Evolutionary conservation across 2,113 vertebrate species (phyloP).

Genomic region (Pica pica): DNA sequence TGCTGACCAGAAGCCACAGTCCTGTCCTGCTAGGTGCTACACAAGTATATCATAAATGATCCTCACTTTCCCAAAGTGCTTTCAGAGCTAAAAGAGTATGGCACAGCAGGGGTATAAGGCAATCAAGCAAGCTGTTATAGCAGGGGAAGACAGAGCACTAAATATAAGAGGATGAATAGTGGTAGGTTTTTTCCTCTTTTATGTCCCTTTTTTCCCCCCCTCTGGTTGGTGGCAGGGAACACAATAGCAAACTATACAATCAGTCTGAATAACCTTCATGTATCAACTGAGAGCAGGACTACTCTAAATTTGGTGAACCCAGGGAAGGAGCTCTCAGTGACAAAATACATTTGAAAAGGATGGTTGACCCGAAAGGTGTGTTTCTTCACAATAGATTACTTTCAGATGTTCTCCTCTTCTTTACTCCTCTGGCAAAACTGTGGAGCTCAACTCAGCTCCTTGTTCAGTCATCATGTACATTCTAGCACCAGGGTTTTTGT

Average conservation of each 20-base stretch:
- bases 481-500: not conserved
- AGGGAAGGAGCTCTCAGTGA: not conserved
- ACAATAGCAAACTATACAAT: not conserved
- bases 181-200: not conserved
- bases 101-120: not conserved
- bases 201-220: fast-evolving
- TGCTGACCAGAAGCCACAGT: not conserved
- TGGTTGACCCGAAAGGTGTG: not conserved
- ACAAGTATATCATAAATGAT: not conserved
- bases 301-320: not conserved
- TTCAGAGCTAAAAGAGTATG: not conserved
- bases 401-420: not conserved
- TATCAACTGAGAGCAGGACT: not conserved
- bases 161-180: not conserved
- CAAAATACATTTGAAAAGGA: not conserved
- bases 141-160: not conserved
- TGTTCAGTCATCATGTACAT: not conserved
- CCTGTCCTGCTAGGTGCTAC: not conserved
- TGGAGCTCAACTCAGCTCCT: not conserved
- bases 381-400: not conserved
- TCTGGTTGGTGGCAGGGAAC: not conserved
- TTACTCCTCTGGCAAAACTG: not conserved
- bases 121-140: conserved; percentile 9
- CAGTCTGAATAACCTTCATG: not conserved
- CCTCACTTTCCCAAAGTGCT: not conserved